Base-by-base conservation (phyloP, 2,797 vertebrate genomes). In the Prionace glauca region DNA sequence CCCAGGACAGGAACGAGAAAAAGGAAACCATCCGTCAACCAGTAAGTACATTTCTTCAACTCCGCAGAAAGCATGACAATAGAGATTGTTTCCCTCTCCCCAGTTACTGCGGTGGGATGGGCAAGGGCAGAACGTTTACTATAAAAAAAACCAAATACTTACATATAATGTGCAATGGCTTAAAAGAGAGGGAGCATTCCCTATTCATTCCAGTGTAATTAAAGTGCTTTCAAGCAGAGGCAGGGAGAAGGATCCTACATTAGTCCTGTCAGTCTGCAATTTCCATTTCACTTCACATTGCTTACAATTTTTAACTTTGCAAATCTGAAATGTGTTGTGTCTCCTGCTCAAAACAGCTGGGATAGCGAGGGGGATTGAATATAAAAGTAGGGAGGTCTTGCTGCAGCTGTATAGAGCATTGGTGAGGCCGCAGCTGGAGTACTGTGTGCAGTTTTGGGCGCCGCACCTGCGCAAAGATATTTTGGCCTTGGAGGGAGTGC, bases 11-110 rank as follows among this genome's bases (percentile, higher is more conserved):
- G 29, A 96, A 32, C 95, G 94, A 71, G 20, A 96, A 96, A 96
- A 96, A 96, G 96, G 95, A 97, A 96, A 86, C 95, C 32, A 96
- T 93, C 88, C 95, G 90, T 84, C 96, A 84, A 50, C 90, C 95
- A 95, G 96, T 81, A 97, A 96, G 95, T 96, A 96, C 96, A 96
- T 96, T 95, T 92, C 91, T 79, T 60, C 60, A n/a, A 56, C 56
- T 67, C 18, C 26, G 92, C 81, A 69, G 45, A 92, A 86, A 69
- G 45, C 62, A 91, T 84, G 74, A 60, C 65, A 94, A 67, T 18
- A 95, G 56, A 50, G 24, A 93, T 65, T 90, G 56, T 65, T 81
- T 84, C 81, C 79, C 79, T 84, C 45, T 62, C 60, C 56, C 4
- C 32, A 29, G 32, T 91, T n/a, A 29, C 41, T 69, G n/a, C 24